Conservation (phyloP, 2,113 vertebrate species). For the Physeter macrocephalus region DNA sequence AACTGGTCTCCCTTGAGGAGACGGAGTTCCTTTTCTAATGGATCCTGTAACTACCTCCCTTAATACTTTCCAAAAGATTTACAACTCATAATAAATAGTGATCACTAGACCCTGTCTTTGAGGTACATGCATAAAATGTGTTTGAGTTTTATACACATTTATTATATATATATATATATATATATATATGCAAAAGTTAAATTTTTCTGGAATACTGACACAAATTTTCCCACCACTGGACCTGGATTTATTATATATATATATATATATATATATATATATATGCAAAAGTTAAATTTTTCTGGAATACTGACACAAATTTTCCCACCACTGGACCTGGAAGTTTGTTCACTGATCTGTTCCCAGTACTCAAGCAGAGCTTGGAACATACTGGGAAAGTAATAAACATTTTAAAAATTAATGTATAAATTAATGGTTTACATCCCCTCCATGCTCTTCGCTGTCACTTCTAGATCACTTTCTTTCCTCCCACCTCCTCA, state of each 20-base stretch:
- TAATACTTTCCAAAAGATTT: background rate
- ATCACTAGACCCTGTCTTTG: background rate
- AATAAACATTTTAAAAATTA: background rate
- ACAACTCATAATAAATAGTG: background rate
- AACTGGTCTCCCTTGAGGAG: background rate
- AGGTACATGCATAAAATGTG: background rate
- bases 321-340: background rate
- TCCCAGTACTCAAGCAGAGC: background rate
- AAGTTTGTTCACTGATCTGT: background rate
- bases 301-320: background rate
- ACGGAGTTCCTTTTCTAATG: background rate
- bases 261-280: background rate
- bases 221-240: background rate
- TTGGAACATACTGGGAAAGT: background rate
- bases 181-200: background rate
- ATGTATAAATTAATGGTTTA: background rate
- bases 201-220: background rate
- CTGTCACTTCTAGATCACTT: background rate
- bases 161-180: no score
- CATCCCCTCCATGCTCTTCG: background rate
- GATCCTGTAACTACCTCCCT: background rate
- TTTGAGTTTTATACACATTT: background rate
- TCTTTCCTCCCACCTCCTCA: background rate
- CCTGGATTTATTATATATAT: background rate
- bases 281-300: background rate